Evolutionary conservation across 2,797 vertebrate genomes (phyloP), one percentile per base, ranked within the genome.

Genomic region (Enoplosus armatus): DNA sequence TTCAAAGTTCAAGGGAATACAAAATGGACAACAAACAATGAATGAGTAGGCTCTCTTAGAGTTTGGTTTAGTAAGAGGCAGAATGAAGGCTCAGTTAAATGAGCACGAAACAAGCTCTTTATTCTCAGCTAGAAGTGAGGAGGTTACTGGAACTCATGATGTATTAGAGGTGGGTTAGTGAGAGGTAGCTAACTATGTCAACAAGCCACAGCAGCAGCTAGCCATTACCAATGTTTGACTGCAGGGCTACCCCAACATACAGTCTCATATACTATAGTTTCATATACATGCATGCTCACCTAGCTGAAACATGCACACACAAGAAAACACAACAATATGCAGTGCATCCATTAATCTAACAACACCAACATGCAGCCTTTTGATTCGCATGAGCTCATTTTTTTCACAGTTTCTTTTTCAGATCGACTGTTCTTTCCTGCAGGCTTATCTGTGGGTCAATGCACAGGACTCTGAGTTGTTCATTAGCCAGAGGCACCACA

Each of bases 371-470:
- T 45, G 61, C 59, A 70, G 59, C 45, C 43, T 68, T 84, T 60
- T 22, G 33, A 37, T 81, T 55, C 12, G 14, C 48, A 54, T 35
- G 11, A 33, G 14, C 56, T 71, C 27, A 14, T 58, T 71, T 75
- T 51, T 72, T 62, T 6, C n/a, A 56, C 31, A 14, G 50, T 82
- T 84, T 84, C 48, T 75, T 78, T 80, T 61, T 60, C 65, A 60
- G 69, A 79, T 60, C 62, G 62, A 58, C 73, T 75, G 66, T 35
- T 89, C 35, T 72, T 77, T 82, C 80, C 83, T 81, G 70, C 69
- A 59, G 61, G 80, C 80, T 89, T 87, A 90, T 92, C 86, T 87
- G 61, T 77, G 85, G 79, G 88, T 93, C 89, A 90, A 31, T 83
- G 80, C 88, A 80, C 82, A 86, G 72, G 26, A 81, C 87, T 86